Percentiles rank a stretch among this genome's conserved stretches.
phyloP scores from a whole-genome alignment of 2,113 vertebrate genomes.

The Nothobranchius furzeri region DNA sequence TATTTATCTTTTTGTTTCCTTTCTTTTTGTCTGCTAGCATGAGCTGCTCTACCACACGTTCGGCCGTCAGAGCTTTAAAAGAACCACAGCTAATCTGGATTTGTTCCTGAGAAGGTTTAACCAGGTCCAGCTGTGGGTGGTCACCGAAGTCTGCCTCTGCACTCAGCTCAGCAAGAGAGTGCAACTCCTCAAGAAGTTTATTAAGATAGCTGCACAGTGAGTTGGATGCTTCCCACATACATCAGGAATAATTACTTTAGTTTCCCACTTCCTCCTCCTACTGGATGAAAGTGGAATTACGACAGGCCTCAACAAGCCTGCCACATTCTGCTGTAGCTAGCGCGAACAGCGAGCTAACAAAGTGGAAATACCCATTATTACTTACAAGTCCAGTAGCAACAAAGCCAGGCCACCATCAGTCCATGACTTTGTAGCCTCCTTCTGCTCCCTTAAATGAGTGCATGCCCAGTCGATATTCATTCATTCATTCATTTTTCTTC shows the following conservation, averaged over 20 bases:
- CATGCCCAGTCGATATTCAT: too few species aligned
- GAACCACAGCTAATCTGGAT: slow-evolving; percentile 95
- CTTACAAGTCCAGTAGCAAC: too few species aligned
- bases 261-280: background rate
- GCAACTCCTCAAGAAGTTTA: slow-evolving; percentile 98
- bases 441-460: too few species aligned
- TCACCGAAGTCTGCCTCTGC: slow-evolving; percentile 95
- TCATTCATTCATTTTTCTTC: too few species aligned
- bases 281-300: too few species aligned
- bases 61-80: slow-evolving; percentile 92
- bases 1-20: background rate
- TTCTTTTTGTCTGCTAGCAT: slow-evolving; percentile 76
- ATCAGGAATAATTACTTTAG: background rate
- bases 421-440: too few species aligned
- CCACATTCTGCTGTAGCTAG: too few species aligned
- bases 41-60: slow-evolving; percentile 97
- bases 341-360: too few species aligned
- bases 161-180: slow-evolving; percentile 95
- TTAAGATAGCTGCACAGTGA: slow-evolving; percentile 99
- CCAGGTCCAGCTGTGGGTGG: slow-evolving; percentile 98
- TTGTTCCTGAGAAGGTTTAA: slow-evolving; percentile 96
- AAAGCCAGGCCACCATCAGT: too few species aligned
- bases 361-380: too few species aligned
- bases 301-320: too few species aligned
- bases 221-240: slow-evolving; percentile 30